Evolutionary conservation across 2,797 vertebrate species (phyloP), one percentile per base, ranked within the genome.

Genomic region (Natrix natrix): DNA sequence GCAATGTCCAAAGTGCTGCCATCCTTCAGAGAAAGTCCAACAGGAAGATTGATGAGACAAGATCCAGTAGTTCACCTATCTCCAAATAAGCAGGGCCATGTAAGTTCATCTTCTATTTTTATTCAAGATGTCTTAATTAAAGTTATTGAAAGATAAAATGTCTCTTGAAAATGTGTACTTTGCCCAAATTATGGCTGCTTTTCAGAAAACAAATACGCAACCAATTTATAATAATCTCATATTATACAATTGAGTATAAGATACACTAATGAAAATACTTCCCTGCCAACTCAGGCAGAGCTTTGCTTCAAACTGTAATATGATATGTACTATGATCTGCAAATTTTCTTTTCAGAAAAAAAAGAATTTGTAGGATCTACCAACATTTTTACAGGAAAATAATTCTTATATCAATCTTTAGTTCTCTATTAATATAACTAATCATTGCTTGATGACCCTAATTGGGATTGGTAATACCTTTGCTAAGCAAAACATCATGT

Each of bases 61-160:
- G 99, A 99, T 95, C 98, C 98, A 0, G 98, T 98, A 93, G 97
- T 98, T 86, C 98, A 98, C 93, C 92, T 98, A 95, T 99, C 99
- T 96, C 99, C 99, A 26, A 99, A 98, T 97, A 99, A 98, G 95
- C 98, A 97, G 97, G 97, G 97, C 86, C 99, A 99, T 97, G 99
- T 99, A 97, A 97, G 97, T 97, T 94, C 93, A 89, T 93, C 57
- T 37, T 74, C n/a, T 37, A 74, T 14, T 91, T 88, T 83, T 92
- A 66, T 91, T 56, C 69, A 87, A 89, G 86, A 59, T 56, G 20
- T 32, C 83, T 94, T 93, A 32, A 83, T 24, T 48, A 37, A 24
- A 93, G 32, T 88, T 28, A 56, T 22, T 87, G 78, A 87, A 22
- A 87, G 52, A 78, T 54, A 48, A 91, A 63, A 37, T 55, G 52